Evolutionary conservation across 2,797 vertebrate genomes (phyloP), one percentile per base, ranked within the genome.

Genomic region (Choloepus didactylus): DNA sequence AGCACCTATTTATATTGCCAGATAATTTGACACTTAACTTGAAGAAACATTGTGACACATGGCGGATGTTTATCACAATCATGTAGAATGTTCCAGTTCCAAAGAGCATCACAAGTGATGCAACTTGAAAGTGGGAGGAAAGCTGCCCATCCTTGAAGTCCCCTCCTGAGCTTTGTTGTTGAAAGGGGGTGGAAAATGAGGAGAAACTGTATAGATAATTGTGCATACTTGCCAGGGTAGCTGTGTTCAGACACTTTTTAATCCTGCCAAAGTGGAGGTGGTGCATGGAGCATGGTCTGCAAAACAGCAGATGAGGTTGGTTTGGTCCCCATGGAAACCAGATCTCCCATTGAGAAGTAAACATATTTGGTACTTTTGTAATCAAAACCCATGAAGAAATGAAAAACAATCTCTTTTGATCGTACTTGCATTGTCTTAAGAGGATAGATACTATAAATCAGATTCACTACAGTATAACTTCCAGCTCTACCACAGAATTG

Each of bases 271-370:
- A 92, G 93, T 51, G 96, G 98, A 97, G 98, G 98, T 96, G 97
- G 96, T 62, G 9, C 87, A 87, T 7, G 6, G 67, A 95, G 85
- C 51, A 56, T 59, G 83, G 93, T 94, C 82, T 97, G 72, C 91
- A 97, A 97, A 98, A 97, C 97, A 98, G 96, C 96, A 98, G 97
- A 98, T 98, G 98, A 98, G 96, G 89, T 70, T 97, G 82, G 83
- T 51, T 98, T 97, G 85, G 97, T 98, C 97, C 95, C 97, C 96
- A 97, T 97, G 96, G 98, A 98, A 98, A 98, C 97, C 89, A 95
- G 87, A 95, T 89, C 87, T 60, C 96, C 91, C 19, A 62, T 90
- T 83, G 75, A 96, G 95, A 97, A 97, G 88, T 92, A 95, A 97
- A 96, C 59, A 97, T 91, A 93, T 96, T 96, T 95, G 66, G 49